Percentiles rank a stretch among this genome's conserved stretches.
phyloP scores from a whole-genome alignment of 2,888 invertebrate species.

The Papilio demoleus region DNA sequence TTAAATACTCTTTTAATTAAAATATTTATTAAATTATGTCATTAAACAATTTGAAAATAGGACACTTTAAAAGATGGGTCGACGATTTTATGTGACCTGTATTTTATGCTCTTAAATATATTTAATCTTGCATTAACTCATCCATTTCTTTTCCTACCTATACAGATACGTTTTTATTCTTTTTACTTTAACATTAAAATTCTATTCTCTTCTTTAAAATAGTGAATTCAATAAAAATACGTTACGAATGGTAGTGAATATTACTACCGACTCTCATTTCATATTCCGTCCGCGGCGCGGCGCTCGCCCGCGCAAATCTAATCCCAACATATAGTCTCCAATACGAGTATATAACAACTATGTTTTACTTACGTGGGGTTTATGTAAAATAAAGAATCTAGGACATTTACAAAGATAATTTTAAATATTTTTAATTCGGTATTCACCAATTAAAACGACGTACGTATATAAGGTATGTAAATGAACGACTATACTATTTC shows the following conservation, averaged over 20 bases:
- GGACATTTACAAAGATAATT: neutral
- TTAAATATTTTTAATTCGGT: neutral
- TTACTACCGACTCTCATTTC: neutral
- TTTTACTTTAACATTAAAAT: neutral
- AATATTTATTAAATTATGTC: too few species aligned
- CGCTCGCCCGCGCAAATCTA: conserved; percentile 15
- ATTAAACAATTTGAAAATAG: too few species aligned
- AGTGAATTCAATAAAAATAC: conserved; percentile 6
- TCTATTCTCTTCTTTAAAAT: conserved; percentile 7
- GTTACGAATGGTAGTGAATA: neutral
- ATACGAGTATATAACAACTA: neutral
- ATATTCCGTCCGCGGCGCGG: neutral
- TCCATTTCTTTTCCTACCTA: neutral
- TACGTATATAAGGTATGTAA: too few species aligned
- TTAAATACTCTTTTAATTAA: too few species aligned
- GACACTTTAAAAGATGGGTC: too few species aligned
- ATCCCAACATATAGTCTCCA: neutral
- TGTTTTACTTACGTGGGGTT: neutral
- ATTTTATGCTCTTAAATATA: too few species aligned
- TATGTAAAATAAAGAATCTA: neutral
- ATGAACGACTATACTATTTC: too few species aligned
- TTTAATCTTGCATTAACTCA: neutral
- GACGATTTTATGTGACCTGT: too few species aligned
- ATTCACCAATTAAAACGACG: too few species aligned
- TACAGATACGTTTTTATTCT: neutral